These are phyloP conservation scores for Chaetura pelagica DNA, from an alignment of 2,113 vertebrate genomes.

Conservation along the genomic window DNA sequence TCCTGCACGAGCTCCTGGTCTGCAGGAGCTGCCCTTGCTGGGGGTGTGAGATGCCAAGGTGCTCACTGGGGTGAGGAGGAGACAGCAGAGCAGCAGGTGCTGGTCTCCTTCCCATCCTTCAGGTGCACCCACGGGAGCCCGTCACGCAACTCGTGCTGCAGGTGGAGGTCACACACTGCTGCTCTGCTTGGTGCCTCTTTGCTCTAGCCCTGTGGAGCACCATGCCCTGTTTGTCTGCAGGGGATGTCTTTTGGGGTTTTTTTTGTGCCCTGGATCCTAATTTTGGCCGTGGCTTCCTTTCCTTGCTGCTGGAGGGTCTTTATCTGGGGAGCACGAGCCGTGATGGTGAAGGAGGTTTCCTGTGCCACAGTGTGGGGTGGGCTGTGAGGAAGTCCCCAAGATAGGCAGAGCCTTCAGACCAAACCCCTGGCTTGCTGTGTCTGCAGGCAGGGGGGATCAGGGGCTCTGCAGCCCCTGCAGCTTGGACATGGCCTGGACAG, in stretches of 20 bases:
- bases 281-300: background rate
- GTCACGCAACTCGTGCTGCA: fast-evolving
- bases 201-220: background rate
- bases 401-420: background rate
- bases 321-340: background rate
- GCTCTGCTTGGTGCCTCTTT: background rate
- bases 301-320: background rate
- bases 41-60: background rate
- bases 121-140: background rate
- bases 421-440: fast-evolving
- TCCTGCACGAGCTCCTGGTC: background rate
- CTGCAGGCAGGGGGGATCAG: fast-evolving
- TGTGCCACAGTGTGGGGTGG: fast-evolving
- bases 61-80: background rate
- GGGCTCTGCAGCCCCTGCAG: background rate
- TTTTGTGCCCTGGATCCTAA: background rate
- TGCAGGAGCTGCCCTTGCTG: background rate
- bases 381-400: background rate
- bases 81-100: background rate
- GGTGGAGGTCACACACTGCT: fast-evolving
- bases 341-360: background rate
- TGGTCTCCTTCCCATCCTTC: background rate
- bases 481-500: background rate
- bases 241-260: background rate
- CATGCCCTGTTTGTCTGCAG: background rate